Evolutionary conservation across 2,888 invertebrate genomes (phyloP), one percentile per base, ranked within the genome.

Genomic region (Rhingia campestris): DNA sequence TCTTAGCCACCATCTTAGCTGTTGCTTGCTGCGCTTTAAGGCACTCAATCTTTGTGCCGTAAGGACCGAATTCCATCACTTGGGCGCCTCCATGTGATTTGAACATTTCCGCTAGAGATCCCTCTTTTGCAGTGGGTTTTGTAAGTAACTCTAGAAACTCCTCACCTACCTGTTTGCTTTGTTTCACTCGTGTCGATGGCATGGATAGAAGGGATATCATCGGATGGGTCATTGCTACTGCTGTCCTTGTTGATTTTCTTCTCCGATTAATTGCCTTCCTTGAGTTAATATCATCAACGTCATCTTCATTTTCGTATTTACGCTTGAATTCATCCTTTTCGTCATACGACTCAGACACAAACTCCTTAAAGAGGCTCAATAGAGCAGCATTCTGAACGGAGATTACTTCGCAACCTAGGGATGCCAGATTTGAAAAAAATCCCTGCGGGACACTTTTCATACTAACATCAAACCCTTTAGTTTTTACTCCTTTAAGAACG

Each of bases 11-110:
- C 89, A 91, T 90, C 81, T 91, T 91, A 2, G 90, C 90, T 1
- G 90, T 90, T 2, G 91, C 90, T 79, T 91, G 91, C 58, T 92
- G 92, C 86, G 90, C n/a, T n/a, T n/a, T n/a, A n/a, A n/a, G n/a
- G n/a, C 99, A 99, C 89, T 99, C 99, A 10, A 95, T 94, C 87
- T 96, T 95, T 0, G 99, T 99, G 7, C 98, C 98, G 91, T 97
- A 97, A 0, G 97, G 97, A 91, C 99, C 99, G 92, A 98, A 99
- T 91, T 99, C 98, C 95, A 96, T 97, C 4, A 97, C 96, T 90
- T 96, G 96, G 0, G 96, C 96, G 87, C 96, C 98, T 88, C 98
- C 98, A 93, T 98, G 98, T 12, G 98, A 98, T 88, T 97, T 95
- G 91, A 99, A 99, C 88, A 97, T 95, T 91, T 99, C 98, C 0